Evolutionary conservation across 2,113 vertebrate species (phyloP), one percentile per base, ranked within the genome.

Genomic region (Leucosticte australis): DNA sequence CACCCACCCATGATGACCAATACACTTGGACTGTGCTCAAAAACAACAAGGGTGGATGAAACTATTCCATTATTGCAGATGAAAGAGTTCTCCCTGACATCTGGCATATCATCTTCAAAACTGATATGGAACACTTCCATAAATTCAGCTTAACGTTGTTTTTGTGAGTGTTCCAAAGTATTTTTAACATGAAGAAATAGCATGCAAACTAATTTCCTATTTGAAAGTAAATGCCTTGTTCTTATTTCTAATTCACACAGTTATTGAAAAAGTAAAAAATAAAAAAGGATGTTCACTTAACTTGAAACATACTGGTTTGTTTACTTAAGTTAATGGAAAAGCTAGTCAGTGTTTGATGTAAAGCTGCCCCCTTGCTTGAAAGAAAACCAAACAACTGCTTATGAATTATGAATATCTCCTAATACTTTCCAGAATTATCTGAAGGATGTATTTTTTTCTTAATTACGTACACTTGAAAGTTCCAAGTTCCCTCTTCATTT

Each of bases 1-100:
- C 95, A 97, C 95, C 96, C 97, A 97, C 96, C 95, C 95, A 97
- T 94, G 95, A 97, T 97, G 97, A 97, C 96, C 96, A 97, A 97
- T 97, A 81, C 89, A 83, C 62, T 94, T 97, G 97, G 96, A 90
- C 73, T 50, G 59, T 33, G 30, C 92, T 97, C 96, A 97, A 97
- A 97, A 96, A 93, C 94, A 97, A 97, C 95, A 97, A 95, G 96
- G 96, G 96, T 96, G 96, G 96, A 95, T 96, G 86, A 97, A 97
- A 92, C 95, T 96, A 84, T 96, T 97, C 92, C 92, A 93, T 96
- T 96, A 96, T 97, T 91, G 96, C 73, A 96, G 95, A 97, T 97
- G 88, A 94, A 97, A 97, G 97, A 96, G 96, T 83, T 95, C 78
- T 65, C 83, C 39, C 90, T 60, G 84, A 91, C 80, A 95, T 95